Evolutionary conservation across 1,140 invertebrate species (phyloP).

Genomic region (Heliothis virescens): DNA sequence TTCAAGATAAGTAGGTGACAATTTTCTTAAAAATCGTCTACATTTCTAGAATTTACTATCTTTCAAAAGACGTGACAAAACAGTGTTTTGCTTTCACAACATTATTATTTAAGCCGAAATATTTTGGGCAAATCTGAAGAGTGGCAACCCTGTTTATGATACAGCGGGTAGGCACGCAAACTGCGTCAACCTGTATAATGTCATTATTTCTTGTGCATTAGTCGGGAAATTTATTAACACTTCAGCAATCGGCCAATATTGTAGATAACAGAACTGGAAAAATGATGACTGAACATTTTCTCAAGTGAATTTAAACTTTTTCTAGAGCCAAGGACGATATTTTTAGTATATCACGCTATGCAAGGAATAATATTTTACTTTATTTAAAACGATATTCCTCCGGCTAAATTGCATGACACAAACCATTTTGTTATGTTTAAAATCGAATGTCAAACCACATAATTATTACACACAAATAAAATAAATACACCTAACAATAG

Average conservation of each 20-base stretch:
- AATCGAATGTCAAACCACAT: too few relatives aligned
- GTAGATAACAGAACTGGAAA: neutral
- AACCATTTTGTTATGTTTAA: too few relatives aligned
- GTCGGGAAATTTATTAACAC: slow-evolving; percentile 36
- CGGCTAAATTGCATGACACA: too few relatives aligned
- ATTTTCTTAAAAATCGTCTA: too few relatives aligned
- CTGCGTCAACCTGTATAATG: slow-evolving; percentile 33
- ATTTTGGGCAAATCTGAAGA: neutral
- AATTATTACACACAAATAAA: neutral
- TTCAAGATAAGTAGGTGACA: too few relatives aligned
- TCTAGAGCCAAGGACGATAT: too few relatives aligned
- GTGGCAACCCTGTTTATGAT: slow-evolving; percentile 20
- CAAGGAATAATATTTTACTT: too few relatives aligned
- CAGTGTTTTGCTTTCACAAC: neutral
- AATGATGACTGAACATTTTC: neutral
- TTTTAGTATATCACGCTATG: too few relatives aligned
- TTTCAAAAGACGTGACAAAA: neutral
- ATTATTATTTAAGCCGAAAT: neutral
- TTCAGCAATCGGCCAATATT: slow-evolving; percentile 1
- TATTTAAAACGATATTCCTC: too few relatives aligned
- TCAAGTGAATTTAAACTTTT: too few relatives aligned
- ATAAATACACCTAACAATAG: neutral
- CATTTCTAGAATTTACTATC: neutral
- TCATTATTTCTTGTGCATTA: slow-evolving; percentile 40
- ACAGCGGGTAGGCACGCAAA: slow-evolving; percentile 10